Conservation (phyloP, 2,797 vertebrate species). For the Eulemur albifrons region DNA sequence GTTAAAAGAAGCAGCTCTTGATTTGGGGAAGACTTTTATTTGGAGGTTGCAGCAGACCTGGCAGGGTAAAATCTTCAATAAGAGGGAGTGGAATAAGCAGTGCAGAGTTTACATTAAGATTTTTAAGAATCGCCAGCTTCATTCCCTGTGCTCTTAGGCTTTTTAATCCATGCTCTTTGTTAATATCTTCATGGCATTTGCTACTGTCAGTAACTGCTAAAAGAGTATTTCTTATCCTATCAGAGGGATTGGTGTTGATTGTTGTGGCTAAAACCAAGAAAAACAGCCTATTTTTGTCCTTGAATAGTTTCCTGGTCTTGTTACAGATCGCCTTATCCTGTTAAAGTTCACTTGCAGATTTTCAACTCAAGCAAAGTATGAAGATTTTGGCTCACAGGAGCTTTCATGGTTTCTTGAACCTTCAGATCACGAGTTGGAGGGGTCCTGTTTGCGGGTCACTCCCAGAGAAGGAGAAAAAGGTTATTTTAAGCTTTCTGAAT, state of each 20-base stretch:
- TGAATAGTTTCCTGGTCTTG: conserved; percentile 35
- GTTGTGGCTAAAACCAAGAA: conserved; percentile 22
- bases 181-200: not conserved
- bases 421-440: not conserved
- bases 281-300: not conserved
- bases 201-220: not conserved
- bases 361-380: conserved; percentile 2
- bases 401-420: conserved; percentile 19
- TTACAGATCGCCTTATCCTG: not conserved
- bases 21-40: not conserved
- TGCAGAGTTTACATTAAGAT: not conserved
- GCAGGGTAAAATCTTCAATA: not conserved
- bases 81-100: not conserved
- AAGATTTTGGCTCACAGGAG: not conserved
- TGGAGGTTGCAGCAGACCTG: not conserved
- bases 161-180: not conserved
- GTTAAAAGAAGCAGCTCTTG: not conserved
- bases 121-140: not conserved
- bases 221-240: not conserved
- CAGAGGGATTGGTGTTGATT: not conserved
- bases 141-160: accelerated
- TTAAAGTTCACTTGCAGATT: conserved; percentile 31
- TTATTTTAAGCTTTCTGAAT: conserved; percentile 3
- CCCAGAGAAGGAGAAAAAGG: not conserved
- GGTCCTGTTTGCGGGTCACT: not conserved